phyloP scores from a whole-genome alignment of 2,113 vertebrate species.

The Gallinago paraguaiae region DNA sequence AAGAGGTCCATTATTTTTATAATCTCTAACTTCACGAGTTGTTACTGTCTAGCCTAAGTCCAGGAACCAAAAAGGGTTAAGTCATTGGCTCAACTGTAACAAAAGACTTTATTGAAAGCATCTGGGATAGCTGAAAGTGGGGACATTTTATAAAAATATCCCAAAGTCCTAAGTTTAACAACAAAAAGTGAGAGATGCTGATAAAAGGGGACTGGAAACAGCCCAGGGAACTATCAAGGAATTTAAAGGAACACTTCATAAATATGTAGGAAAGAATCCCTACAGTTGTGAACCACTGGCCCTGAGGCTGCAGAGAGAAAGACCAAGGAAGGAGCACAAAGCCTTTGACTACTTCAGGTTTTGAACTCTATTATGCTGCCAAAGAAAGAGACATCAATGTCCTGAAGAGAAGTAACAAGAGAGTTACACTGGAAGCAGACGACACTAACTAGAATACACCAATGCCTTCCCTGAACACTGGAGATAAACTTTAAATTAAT shows the following conservation, averaged over 20 bases:
- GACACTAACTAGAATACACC: neutral
- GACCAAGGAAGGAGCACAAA: neutral
- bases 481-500: neutral
- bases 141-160: neutral
- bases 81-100: neutral
- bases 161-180: neutral
- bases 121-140: neutral
- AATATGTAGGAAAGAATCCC: neutral
- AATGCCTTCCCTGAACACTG: neutral
- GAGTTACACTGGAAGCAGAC: neutral
- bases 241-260: neutral
- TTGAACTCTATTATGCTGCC: neutral
- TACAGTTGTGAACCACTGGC: neutral
- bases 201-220: neutral
- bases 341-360: neutral
- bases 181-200: neutral
- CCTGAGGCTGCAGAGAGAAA: neutral
- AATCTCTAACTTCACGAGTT: neutral
- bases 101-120: neutral
- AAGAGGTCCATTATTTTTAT: neutral
- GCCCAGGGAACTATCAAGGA: neutral
- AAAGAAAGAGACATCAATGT: neutral
- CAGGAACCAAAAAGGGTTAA: neutral
- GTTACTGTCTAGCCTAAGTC: neutral
- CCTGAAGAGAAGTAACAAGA: neutral